Base-by-base conservation (phyloP, 2,797 vertebrate species). In the Jordanella pulchra region DNA sequence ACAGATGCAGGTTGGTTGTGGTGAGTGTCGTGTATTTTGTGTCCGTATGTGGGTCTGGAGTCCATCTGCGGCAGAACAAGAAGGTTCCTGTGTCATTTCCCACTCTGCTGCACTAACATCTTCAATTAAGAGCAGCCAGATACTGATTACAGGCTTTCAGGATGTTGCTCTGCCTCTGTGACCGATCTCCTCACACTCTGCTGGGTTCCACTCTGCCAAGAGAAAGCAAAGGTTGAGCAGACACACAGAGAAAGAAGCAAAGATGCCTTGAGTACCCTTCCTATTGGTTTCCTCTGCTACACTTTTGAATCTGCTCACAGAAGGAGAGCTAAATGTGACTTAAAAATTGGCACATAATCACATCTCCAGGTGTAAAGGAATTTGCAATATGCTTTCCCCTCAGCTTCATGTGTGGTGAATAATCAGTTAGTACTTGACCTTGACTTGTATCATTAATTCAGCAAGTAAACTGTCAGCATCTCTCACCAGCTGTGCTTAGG, bases 71-170 rank as follows among this genome's bases (percentile, higher is more conserved):
- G 77, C 81, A 78, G 73, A 85, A 86, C 90, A 88, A 88, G 87
- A 83, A 86, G 83, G 86, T 89, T 92, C 88, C 86, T 83, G 83
- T 91, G 89, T 91, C 90, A 93, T 94, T 93, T 87, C 86, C 90
- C 90, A 93, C 91, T 92, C 86, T 80, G 77, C 71, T 91, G 93
- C 90, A 77, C 90, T 92, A 93, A 93, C 93, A 94, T 93, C 92
- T 89, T 88, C 91, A 93, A 94, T 94, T 91, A 94, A 90, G 90
- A 86, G 86, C 85, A 86, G 84, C 85, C 88, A 87, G 80, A 87
- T 87, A 86, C 91, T 92, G 90, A 93, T 93, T 92, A 91, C 91
- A 93, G 84, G 85, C 88, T 92, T 91, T 82, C 86, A 72, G 88
- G 89, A 89, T 91, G 89, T 90, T 89, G 83, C 88, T 79, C 86